Conservation (phyloP, 2,113 vertebrate genomes). For the Tupaia tana region DNA sequence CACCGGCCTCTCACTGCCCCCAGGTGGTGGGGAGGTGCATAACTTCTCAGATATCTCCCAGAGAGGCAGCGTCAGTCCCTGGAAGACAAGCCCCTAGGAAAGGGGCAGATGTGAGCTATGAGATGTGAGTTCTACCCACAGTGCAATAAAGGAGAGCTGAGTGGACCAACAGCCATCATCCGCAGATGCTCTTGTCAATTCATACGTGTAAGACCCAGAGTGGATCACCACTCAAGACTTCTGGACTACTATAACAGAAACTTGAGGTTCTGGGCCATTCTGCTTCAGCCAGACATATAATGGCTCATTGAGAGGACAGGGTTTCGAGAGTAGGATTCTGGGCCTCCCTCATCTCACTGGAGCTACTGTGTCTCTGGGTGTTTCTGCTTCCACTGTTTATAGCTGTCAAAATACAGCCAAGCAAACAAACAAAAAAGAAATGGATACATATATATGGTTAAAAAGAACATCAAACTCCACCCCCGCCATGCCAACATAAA, state of each 20-base stretch:
- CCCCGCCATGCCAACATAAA: neutral
- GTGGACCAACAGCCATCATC: neutral
- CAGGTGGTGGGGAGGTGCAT: neutral
- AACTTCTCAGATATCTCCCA: neutral
- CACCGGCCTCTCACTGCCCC: neutral
- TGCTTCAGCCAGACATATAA: neutral
- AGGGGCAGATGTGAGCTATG: neutral
- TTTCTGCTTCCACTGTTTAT: neutral
- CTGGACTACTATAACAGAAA: neutral
- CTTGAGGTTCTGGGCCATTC: fast-evolving
- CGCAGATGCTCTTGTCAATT: neutral
- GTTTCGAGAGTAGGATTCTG: neutral
- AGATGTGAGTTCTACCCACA: neutral
- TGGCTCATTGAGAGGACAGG: neutral
- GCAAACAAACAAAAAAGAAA: neutral
- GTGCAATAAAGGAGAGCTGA: neutral
- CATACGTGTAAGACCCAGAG: neutral
- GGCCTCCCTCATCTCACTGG: neutral
- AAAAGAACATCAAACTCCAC: neutral
- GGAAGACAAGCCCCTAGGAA: neutral
- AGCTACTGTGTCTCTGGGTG: neutral
- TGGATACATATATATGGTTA: neutral
- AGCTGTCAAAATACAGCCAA: neutral
- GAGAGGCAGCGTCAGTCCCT: neutral
- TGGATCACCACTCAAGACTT: neutral